Conservation (phyloP, 2,888 invertebrate genomes). For the Hoplodrina blanda region DNA sequence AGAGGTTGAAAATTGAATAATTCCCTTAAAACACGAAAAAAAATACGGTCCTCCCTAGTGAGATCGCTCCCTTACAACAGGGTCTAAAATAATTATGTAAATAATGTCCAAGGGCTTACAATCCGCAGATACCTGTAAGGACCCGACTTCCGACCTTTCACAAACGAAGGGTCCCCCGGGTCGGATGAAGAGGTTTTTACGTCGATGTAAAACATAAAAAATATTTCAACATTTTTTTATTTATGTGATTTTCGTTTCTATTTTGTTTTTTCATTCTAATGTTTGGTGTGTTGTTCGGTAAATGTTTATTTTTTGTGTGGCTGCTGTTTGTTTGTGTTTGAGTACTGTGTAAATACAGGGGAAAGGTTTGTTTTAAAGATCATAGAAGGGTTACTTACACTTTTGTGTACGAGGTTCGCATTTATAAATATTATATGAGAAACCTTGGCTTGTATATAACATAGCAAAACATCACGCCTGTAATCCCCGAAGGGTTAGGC, state of each 20-base stretch:
- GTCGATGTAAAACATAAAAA: conserved; percentile 39
- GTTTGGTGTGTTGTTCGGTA: background rate
- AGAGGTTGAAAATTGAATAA: too few species aligned
- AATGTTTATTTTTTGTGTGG: conserved; percentile 7
- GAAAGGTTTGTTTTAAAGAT: background rate
- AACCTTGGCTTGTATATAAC: too few species aligned
- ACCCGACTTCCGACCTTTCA: conserved; percentile 58
- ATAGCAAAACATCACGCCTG: too few species aligned
- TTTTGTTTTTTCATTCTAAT: conserved; percentile 14
- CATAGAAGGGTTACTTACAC: background rate
- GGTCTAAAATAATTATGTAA: conserved; percentile 62
- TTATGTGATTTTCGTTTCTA: conserved; percentile 31
- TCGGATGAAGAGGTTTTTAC: conserved; percentile 50
- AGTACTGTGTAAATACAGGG: conserved; percentile 1
- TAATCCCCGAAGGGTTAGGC: too few species aligned
- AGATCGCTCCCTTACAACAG: conserved; percentile 6
- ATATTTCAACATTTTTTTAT: conserved; percentile 35
- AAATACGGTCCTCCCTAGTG: background rate
- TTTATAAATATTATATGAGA: too few species aligned
- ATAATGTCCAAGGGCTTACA: conserved; percentile 53
- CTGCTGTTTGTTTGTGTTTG: conserved; percentile 4
- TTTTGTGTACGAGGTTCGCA: background rate
- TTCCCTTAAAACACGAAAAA: background rate
- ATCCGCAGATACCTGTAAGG: conserved; percentile 53
- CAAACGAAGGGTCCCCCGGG: conserved; percentile 48